phyloP scores from a whole-genome alignment of 2,113 vertebrate genomes.

The Laticauda colubrina region DNA sequence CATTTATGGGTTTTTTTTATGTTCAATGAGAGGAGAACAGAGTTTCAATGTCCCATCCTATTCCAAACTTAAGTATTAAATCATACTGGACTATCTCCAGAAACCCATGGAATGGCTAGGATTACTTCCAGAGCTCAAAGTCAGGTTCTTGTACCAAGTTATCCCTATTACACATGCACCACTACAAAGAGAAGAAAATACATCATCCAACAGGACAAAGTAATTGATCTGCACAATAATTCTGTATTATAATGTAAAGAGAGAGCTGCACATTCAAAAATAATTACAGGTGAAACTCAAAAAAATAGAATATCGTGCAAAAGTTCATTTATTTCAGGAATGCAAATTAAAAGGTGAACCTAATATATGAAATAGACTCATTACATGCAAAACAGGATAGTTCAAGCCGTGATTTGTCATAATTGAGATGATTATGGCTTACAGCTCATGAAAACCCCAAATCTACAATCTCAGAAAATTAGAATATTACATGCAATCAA shows the following conservation, averaged over 20 bases:
- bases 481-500: too few relatives aligned
- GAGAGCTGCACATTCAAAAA: background rate
- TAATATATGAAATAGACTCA: too few relatives aligned
- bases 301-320: too few relatives aligned
- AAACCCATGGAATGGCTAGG: background rate
- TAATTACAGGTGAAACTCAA: background rate
- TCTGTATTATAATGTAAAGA: background rate
- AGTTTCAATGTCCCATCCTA: background rate
- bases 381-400: too few relatives aligned
- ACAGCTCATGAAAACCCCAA: too few relatives aligned
- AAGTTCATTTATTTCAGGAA: too few relatives aligned
- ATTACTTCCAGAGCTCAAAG: background rate
- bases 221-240: background rate
- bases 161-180: background rate
- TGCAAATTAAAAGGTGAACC: too few relatives aligned
- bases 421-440: too few relatives aligned
- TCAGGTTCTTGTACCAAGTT: background rate
- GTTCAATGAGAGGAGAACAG: background rate
- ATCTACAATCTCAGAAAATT: too few relatives aligned
- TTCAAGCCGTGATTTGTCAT: too few relatives aligned
- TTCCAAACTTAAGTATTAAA: background rate
- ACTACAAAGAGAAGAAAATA: background rate
- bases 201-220: background rate
- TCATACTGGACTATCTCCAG: background rate
- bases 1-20: background rate